Conservation (phyloP, 1,140 invertebrate genomes). For the Helicoverpa zea region DNA sequence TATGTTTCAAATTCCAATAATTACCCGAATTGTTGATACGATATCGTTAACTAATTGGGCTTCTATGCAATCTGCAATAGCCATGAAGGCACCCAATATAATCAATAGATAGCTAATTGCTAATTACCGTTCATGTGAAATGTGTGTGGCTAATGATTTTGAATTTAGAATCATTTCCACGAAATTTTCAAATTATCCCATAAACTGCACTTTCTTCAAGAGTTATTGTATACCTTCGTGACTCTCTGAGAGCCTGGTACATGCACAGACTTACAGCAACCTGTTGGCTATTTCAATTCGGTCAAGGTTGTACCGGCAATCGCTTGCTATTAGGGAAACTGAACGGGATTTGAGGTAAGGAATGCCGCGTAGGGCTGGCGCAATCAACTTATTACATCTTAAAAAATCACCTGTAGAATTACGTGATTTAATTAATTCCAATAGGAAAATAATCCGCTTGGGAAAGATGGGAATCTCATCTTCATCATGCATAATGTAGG, state of each 20-base stretch:
- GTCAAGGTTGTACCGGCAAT: conserved; percentile 19
- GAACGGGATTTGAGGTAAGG: conserved; percentile 13
- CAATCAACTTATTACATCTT: not conserved
- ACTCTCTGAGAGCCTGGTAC: not conserved
- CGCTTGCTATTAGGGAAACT: conserved; percentile 16
- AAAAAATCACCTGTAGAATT: not conserved
- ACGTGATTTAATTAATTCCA: conserved; percentile 23
- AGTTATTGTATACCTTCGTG: not conserved
- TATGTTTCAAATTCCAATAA: no score
- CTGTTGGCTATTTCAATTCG: conserved; percentile 30
- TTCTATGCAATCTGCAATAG: no score
- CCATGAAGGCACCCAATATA: no score
- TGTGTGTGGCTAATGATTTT: no score
- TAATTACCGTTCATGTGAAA: no score
- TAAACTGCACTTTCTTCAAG: not conserved
- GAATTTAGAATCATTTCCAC: no score
- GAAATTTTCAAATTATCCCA: no score
- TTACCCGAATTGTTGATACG: no score
- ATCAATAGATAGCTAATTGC: no score
- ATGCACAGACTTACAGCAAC: not conserved
- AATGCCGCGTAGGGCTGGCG: conserved; percentile 28
- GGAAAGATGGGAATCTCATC: conserved; percentile 1
- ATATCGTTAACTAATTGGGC: no score
- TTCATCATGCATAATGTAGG: no score
- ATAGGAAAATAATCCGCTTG: conserved; percentile 13